Percentiles rank a stretch among this genome's conserved stretches.
phyloP scores from a whole-genome alignment of 2,797 vertebrate genomes.

The Rhadinocentrus ornatus region DNA sequence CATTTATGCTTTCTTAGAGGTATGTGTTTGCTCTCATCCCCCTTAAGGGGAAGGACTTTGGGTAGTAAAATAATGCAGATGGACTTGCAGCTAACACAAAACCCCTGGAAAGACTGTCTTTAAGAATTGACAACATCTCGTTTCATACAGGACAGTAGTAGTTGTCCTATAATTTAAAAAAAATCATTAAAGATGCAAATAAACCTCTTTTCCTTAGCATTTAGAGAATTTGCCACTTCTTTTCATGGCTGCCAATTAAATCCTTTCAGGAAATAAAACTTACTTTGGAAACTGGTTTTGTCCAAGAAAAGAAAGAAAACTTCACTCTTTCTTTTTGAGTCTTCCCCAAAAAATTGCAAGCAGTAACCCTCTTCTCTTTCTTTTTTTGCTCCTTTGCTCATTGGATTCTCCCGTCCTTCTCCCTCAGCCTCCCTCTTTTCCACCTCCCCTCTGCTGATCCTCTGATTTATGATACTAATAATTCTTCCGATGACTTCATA shows the following conservation, averaged over 20 bases:
- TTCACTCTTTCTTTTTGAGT: conserved; percentile 9
- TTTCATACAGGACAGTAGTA: too few species aligned
- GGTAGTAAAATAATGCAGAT: background rate
- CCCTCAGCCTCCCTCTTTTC: conserved; percentile 4
- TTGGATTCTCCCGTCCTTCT: background rate
- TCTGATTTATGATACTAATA: conserved; percentile 70
- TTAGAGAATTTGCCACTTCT: background rate
- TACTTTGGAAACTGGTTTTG: background rate
- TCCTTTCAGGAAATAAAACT: background rate
- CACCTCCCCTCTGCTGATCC: conserved; percentile 33
- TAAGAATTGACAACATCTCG: too few species aligned
- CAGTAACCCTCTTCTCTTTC: background rate
- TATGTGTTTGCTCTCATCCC: background rate
- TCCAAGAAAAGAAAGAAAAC: background rate
- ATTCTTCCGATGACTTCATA: conserved; percentile 67
- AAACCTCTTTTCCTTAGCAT: too few species aligned
- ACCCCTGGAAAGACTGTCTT: too few species aligned
- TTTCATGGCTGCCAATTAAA: background rate
- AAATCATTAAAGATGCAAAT: too few species aligned
- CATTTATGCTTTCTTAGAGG: background rate
- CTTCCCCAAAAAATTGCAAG: background rate
- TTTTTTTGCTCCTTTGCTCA: conserved; percentile 1
- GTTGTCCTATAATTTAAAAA: too few species aligned
- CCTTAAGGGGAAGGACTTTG: background rate
- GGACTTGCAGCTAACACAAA: too few species aligned